Percentiles rank a stretch among this genome's conserved stretches.
Conservation (phyloP, 2,797 vertebrate genomes). For the Sebastes cheni region DNA sequence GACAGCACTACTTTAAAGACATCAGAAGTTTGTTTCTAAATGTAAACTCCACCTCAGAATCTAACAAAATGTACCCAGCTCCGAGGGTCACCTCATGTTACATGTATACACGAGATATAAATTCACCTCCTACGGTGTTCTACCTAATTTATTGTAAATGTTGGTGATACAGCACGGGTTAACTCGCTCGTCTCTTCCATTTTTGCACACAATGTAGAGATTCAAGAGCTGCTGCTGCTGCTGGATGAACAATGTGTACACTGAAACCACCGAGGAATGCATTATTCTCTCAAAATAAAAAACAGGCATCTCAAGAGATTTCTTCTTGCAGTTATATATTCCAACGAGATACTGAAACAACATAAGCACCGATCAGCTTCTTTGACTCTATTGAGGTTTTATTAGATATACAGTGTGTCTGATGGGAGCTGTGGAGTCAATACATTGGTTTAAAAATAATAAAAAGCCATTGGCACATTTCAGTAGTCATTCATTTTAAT, state of each 20-base stretch:
- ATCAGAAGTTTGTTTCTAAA: background rate
- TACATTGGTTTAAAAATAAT: background rate
- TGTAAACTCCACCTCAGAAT: background rate
- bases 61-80: background rate
- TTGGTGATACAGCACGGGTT: slow-evolving; percentile 3
- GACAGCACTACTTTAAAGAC: background rate
- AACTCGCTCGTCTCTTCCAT: background rate
- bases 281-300: slow-evolving; percentile 24
- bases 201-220: slow-evolving; percentile 18
- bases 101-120: background rate
- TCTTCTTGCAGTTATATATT: background rate
- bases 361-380: background rate
- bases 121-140: background rate
- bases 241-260: slow-evolving; percentile 9
- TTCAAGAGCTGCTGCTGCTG: background rate
- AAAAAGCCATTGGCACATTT: background rate
- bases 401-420: background rate
- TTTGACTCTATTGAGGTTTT: background rate
- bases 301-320: background rate
- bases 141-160: slow-evolving; percentile 31
- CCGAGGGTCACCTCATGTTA: background rate
- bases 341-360: background rate
- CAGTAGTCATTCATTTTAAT: background rate
- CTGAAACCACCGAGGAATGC: slow-evolving; percentile 7
- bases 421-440: background rate